Evolutionary conservation across 2,797 vertebrate genomes (phyloP), one percentile per base, ranked within the genome.

Genomic region (Caiman crocodilus): DNA sequence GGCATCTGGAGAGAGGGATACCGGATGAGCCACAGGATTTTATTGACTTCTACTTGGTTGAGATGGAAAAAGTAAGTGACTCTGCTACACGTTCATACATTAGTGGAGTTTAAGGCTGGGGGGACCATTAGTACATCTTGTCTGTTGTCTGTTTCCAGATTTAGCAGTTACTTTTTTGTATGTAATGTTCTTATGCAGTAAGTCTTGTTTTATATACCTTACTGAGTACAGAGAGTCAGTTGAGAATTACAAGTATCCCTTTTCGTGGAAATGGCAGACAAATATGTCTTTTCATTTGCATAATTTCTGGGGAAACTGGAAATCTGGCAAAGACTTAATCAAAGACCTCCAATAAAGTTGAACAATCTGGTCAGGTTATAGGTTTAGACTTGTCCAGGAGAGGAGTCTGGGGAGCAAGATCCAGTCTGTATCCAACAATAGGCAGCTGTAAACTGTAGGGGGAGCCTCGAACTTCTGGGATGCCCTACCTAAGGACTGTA

Each of bases 11-110:
- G 86, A 95, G 87, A 50, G 90, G 89, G n/a, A 80, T 82, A 63
- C 82, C 89, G 30, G 77, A 92, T 1, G 94, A 97, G 64, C 94
- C 89, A 25, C 94, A 88, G 65, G 94, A 96, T 77, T 97, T 96
- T 89, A 96, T 94, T 83, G 94, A 97, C 81, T 96, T 92, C 58
- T 96, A 96, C 89, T 64, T 97, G 76, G 85, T 69, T 59, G 89
- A 97, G 79, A 95, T 96, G 5, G 84, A 93, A 50, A 96, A 94
- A 82, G 95, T 96, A 90, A 87, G 93, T 35, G 56, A 67, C 91
- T 0, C 0, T 84, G 83, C 50, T 90, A 28, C 30, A 14, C 76
- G 55, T 69, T 56, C 8, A 58, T 28, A 15, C 21, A 21, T 58
- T 64, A 71, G 18, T 5, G 23, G 69, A 71, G 20, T 35, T 5